Base-by-base conservation (phyloP, 2,888 invertebrate species). In the Petrolisthes cinctipes region DNA sequence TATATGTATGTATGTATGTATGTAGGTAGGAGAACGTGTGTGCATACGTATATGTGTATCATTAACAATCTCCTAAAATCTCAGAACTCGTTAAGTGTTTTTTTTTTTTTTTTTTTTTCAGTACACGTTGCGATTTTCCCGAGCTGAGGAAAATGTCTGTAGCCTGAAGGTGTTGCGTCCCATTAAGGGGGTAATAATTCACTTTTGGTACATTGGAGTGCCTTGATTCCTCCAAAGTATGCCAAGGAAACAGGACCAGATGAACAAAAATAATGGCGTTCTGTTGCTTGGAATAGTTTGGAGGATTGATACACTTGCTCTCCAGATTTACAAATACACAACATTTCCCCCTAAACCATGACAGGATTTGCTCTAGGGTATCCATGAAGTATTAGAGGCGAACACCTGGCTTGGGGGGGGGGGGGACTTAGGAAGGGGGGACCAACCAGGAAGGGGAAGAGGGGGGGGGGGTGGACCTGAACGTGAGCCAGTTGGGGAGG, bases 1-100 rank as follows among this genome's bases (percentile, higher is more conserved):
- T 80, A 14, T 54, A 54, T 54, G 56, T 80, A 54, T 54, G 56
- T 80, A 80, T 80, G 56, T 80, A 80, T 14, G 54, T 79, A 7
- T 6, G 17, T 78, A 14, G 6, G 53, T 78, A 37, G 11, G 51
- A 17, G 17, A 37, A 37, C 53, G 14, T 20, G 6, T 7, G 23
- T 9, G 17, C 51, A 37, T 6, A 78, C 6, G 2, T 17, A 78
- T 3, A 14, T 37, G 9, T 17, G 6, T 17, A 78, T 51, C 9
- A 14, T 51, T 11, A 51, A 37, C 11, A 9, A 6, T 78, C 17
- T 14, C 37, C n/a, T 37, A 37, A 37, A 37, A 37, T 37, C 37
- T 37, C 37, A 37, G 37, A 37, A 2, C 37, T 37, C 37, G 37
- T 37, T 37, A 37, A 37, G 37, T 37, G 0, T 37, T 66, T 66